Conservation (phyloP, 1,140 invertebrate species). For the Grapholita molesta region DNA sequence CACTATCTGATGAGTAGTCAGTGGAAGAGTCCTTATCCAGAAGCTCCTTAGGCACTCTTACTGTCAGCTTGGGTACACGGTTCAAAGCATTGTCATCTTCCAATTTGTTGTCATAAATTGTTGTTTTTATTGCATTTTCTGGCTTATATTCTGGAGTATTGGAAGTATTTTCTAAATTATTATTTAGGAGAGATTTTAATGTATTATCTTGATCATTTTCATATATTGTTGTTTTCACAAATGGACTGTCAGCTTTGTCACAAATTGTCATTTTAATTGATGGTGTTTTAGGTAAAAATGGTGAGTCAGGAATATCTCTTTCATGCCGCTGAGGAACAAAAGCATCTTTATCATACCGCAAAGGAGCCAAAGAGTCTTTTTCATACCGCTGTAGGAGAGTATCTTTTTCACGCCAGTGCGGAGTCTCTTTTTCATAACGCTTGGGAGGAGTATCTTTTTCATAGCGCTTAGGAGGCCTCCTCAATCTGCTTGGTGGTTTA, state of each 20-base stretch:
- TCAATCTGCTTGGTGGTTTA: constrained; percentile 64
- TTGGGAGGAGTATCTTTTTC: constrained; percentile 51
- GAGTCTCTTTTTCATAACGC: background rate
- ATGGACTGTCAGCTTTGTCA: constrained; percentile 70
- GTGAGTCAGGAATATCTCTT: constrained; percentile 44
- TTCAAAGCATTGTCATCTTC: constrained; percentile 69
- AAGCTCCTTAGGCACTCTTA: constrained; percentile 74
- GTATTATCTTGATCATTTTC: constrained; percentile 63
- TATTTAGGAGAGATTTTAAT: constrained; percentile 60
- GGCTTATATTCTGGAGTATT: constrained; percentile 45
- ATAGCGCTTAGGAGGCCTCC: constrained; percentile 73
- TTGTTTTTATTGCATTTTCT: constrained; percentile 61
- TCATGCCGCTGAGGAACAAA: constrained; percentile 66
- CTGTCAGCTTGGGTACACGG: constrained; percentile 73
- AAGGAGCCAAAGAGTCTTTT: constrained; percentile 41
- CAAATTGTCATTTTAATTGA: constrained; percentile 73
- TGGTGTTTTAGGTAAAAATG: constrained; percentile 42
- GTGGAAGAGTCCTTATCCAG: constrained; percentile 74
- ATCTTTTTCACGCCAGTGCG: no score
- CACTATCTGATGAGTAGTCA: constrained; percentile 78
- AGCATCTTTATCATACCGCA: background rate
- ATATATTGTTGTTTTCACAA: constrained; percentile 71
- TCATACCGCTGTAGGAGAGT: constrained; percentile 65
- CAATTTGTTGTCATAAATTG: constrained; percentile 71
- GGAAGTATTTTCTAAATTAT: constrained; percentile 47